phyloP scores from a whole-genome alignment of 2,797 vertebrate species.

The Podarcis lilfordi region DNA sequence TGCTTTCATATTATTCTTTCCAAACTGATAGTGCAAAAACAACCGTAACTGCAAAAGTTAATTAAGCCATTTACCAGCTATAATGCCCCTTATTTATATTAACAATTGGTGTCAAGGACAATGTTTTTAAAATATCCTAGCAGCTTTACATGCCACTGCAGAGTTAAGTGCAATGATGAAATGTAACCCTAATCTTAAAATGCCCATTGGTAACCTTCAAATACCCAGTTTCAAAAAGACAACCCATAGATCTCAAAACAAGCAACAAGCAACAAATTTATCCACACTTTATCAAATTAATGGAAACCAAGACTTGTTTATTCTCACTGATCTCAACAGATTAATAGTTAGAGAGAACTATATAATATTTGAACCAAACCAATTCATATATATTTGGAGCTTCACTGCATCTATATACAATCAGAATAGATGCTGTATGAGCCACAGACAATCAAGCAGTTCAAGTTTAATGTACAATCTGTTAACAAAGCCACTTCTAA shows the following conservation, averaged over 20 bases:
- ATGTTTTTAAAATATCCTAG: neutral
- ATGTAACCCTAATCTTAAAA: slow-evolving; percentile 19
- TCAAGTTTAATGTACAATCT: slow-evolving; percentile 23
- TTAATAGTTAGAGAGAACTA: slow-evolving; percentile 19
- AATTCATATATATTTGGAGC: slow-evolving; percentile 51
- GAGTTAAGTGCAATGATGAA: neutral
- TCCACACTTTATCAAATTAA: slow-evolving; percentile 27
- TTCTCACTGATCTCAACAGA: slow-evolving; percentile 44
- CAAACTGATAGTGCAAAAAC: neutral
- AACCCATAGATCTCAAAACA: slow-evolving; percentile 33
- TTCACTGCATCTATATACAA: slow-evolving; percentile 17
- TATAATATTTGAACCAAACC: slow-evolving; percentile 46
- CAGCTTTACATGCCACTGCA: too few species aligned
- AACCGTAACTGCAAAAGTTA: neutral
- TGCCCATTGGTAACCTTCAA: neutral
- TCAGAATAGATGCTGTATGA: slow-evolving; percentile 13
- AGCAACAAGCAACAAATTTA: slow-evolving; percentile 18
- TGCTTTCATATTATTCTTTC: neutral
- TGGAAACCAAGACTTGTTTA: slow-evolving; percentile 46
- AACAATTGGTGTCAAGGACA: neutral
- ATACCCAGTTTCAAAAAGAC: slow-evolving; percentile 7
- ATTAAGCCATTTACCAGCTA: neutral
- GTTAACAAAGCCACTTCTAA: neutral
- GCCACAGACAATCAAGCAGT: neutral
- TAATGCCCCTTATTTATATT: neutral